These are phyloP conservation scores for Xanthorhoe spadicearia DNA, from an alignment of 2,888 invertebrate species.

Conservation along the genomic window DNA sequence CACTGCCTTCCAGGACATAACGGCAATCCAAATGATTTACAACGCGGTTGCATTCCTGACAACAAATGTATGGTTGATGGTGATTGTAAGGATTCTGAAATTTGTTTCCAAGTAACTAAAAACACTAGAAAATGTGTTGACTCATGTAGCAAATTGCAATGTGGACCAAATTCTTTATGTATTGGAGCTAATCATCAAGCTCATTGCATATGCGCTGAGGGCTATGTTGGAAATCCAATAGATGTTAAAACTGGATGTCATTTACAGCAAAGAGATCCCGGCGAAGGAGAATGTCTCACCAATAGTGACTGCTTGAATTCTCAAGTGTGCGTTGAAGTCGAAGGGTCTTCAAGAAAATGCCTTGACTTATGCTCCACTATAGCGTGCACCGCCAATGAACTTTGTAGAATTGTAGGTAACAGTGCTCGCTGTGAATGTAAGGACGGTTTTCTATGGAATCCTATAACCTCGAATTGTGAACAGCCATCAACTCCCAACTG, in stretches of 20 bases:
- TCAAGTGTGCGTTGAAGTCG: slow-evolving; percentile 87
- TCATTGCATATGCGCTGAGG: slow-evolving; percentile 93
- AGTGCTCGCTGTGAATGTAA: slow-evolving; percentile 92
- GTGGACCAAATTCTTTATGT: slow-evolving; percentile 95
- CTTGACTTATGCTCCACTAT: slow-evolving; percentile 91
- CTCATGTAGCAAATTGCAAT: slow-evolving; percentile 93
- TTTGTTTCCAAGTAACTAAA: slow-evolving; percentile 93
- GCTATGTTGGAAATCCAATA: slow-evolving; percentile 92
- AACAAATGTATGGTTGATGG: slow-evolving; percentile 92
- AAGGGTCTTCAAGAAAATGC: slow-evolving; percentile 88
- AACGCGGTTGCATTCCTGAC: slow-evolving; percentile 88
- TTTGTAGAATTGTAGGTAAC: slow-evolving; percentile 89
- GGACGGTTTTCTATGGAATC: slow-evolving; percentile 92
- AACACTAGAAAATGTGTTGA: slow-evolving; percentile 93
- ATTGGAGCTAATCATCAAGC: slow-evolving; percentile 93
- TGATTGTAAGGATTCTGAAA: slow-evolving; percentile 92
- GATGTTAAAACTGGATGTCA: slow-evolving; percentile 92
- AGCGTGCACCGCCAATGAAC: slow-evolving; percentile 92
- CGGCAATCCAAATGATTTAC: slow-evolving; percentile 90
- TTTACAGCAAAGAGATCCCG: slow-evolving; percentile 85
- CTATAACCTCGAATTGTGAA: slow-evolving; percentile 91
- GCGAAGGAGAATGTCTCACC: slow-evolving; percentile 86
- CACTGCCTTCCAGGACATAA: slow-evolving; percentile 90
- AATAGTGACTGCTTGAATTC: slow-evolving; percentile 90
- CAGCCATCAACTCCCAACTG: slow-evolving; percentile 95